These are phyloP conservation scores for Odontomachus brunneus DNA, from an alignment of 1,140 invertebrate species.

Conservation along the genomic window DNA sequence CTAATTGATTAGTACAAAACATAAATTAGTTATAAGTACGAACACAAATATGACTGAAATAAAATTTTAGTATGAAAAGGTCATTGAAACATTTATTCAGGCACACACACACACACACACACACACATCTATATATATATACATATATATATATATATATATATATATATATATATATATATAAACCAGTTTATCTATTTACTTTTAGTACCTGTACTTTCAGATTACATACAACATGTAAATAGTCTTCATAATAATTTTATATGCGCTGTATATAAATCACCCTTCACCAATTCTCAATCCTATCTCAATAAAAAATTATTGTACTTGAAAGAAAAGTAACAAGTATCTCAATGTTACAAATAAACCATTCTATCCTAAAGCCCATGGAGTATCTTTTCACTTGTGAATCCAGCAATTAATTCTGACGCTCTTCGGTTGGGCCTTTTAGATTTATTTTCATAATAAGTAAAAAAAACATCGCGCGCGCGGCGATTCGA, in stretches of 20 bases:
- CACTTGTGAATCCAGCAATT: no score
- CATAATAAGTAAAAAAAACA: background rate
- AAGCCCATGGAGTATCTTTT: no score
- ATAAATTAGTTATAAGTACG: no score
- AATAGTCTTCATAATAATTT: conserved; percentile 29
- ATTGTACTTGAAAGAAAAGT: background rate
- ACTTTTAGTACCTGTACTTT: conserved; percentile 1
- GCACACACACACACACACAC: no score
- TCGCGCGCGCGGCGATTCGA: background rate
- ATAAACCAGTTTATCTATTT: background rate
- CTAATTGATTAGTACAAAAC: no score
- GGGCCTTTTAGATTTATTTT: background rate
- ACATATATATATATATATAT: no score
- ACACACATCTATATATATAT: no score
- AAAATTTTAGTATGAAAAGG: background rate
- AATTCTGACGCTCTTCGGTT: no score
- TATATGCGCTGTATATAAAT: conserved; percentile 4
- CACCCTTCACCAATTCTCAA: background rate
- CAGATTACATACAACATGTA: background rate
- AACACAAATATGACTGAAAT: background rate
- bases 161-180: no score
- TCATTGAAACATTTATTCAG: no score
- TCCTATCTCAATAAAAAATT: background rate
- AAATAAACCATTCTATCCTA: no score
- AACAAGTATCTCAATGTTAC: no score